phyloP scores from a whole-genome alignment of 2,797 vertebrate genomes.

The Bradypodion pumilum region DNA sequence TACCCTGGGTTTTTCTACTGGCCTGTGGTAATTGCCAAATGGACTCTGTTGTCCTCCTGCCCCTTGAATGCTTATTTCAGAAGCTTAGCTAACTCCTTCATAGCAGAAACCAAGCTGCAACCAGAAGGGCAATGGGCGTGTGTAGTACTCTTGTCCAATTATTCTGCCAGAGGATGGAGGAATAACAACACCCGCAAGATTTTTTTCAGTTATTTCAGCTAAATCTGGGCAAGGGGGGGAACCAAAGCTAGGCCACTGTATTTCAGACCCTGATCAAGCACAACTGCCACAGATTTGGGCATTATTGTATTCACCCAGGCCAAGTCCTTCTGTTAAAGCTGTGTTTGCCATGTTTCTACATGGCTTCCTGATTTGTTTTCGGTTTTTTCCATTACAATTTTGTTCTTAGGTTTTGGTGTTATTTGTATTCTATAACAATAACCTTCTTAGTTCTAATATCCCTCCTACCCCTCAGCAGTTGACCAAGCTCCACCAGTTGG shows the following conservation, averaged over 20 bases:
- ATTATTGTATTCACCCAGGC: constrained; percentile 72
- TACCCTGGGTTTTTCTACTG: background rate
- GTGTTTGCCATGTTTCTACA: constrained; percentile 84
- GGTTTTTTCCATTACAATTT: constrained; percentile 77
- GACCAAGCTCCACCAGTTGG: constrained; percentile 99
- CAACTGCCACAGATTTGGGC: constrained; percentile 59
- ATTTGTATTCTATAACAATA: constrained; percentile 92
- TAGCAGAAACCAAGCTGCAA: background rate
- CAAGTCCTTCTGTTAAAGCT: constrained; percentile 83
- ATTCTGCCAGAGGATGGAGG: fast-evolving
- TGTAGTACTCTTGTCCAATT: background rate
- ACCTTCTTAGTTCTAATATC: constrained; percentile 99
- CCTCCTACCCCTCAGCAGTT: constrained; percentile 99
- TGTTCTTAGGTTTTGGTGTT: constrained; percentile 87
- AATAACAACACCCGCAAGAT: fast-evolving
- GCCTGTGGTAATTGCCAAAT: fast-evolving
- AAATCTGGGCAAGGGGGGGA: background rate
- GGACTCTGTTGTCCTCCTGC: background rate
- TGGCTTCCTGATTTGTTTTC: constrained; percentile 79
- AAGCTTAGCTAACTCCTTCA: background rate
- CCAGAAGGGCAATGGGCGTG: background rate
- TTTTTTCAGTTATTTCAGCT: fast-evolving
- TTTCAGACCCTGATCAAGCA: constrained; percentile 70
- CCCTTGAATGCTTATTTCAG: background rate
- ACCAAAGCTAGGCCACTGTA: constrained; percentile 44